Evolutionary conservation across 2,113 vertebrate species (phyloP).

Genomic region (Hipposideros armiger): DNA sequence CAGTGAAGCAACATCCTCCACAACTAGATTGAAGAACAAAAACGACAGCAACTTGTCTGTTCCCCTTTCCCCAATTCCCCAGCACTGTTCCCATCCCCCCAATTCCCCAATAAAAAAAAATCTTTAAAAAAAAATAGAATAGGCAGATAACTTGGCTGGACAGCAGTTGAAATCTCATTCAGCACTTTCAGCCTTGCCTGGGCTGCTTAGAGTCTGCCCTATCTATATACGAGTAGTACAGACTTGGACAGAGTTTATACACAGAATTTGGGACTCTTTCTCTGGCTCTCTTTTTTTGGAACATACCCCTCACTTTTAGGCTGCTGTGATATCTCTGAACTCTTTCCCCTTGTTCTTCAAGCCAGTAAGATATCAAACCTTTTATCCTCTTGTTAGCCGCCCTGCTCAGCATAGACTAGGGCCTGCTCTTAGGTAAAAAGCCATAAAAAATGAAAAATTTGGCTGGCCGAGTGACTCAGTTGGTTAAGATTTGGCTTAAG

Average conservation of each 20-base stretch:
- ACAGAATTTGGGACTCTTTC: not conserved
- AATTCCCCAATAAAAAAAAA: too few relatives aligned
- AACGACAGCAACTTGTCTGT: too few relatives aligned
- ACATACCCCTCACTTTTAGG: not conserved
- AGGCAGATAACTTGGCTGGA: not conserved
- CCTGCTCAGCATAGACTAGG: not conserved
- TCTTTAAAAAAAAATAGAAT: not conserved
- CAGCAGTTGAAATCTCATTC: conserved; percentile 1
- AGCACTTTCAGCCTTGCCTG: not conserved
- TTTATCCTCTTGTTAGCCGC: not conserved
- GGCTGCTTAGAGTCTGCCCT: not conserved
- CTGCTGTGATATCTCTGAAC: not conserved
- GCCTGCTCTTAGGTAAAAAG: not conserved
- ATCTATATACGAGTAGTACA: not conserved
- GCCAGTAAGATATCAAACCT: not conserved
- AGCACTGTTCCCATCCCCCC: too few relatives aligned
- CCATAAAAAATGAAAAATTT: not conserved
- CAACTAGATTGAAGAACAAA: too few relatives aligned
- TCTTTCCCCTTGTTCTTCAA: not conserved
- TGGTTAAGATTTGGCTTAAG: too few relatives aligned
- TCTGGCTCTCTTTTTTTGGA: not conserved
- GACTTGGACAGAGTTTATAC: not conserved
- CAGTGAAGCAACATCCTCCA: too few relatives aligned
- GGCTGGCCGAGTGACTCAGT: too few relatives aligned
- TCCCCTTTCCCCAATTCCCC: too few relatives aligned